Evolutionary conservation across 1,140 invertebrate genomes (phyloP).

Genomic region (Drosophila kurseongensis): DNA sequence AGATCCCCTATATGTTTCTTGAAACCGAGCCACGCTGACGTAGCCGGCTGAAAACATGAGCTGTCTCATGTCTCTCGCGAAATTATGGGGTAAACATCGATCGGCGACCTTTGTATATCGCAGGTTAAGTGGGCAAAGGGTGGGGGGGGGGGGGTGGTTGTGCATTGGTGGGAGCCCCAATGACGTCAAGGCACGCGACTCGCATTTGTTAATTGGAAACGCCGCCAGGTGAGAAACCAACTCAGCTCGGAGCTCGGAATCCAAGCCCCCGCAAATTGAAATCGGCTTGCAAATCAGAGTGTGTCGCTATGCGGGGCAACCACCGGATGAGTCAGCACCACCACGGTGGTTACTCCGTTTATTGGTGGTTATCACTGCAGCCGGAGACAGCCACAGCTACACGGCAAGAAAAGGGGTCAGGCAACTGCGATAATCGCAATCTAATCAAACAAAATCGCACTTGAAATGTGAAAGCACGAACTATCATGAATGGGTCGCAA

Average conservation of each 20-base stretch:
- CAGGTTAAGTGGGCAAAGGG: neutral
- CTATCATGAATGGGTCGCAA: neutral
- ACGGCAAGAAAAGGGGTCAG: slow-evolving; percentile 20
- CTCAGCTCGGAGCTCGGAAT: slow-evolving; percentile 2
- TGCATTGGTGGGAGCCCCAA: neutral
- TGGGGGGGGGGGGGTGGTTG: neutral
- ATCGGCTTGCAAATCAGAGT: slow-evolving; percentile 36
- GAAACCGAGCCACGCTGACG: slow-evolving; percentile 6
- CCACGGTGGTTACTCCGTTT: neutral
- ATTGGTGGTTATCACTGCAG: neutral
- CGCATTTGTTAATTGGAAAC: slow-evolving; percentile 41
- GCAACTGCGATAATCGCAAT: neutral
- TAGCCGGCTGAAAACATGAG: slow-evolving; percentile 7
- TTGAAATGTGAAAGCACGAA: neutral
- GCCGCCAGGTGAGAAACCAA: slow-evolving; percentile 7
- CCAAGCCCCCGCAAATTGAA: slow-evolving; percentile 22
- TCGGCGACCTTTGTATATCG: slow-evolving; percentile 26
- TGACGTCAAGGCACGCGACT: slow-evolving; percentile 77
- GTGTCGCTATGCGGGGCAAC: slow-evolving; percentile 56
- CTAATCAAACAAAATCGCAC: slow-evolving; percentile 1
- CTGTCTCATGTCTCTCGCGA: slow-evolving; percentile 8
- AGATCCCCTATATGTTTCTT: slow-evolving; percentile 3
- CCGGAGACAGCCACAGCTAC: slow-evolving; percentile 3
- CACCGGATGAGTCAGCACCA: slow-evolving; percentile 47
- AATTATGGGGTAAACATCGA: slow-evolving; percentile 23